These are phyloP conservation scores for Tromatobia lineatoria DNA, from an alignment of 2,888 invertebrate genomes.

Conservation along the genomic window DNA sequence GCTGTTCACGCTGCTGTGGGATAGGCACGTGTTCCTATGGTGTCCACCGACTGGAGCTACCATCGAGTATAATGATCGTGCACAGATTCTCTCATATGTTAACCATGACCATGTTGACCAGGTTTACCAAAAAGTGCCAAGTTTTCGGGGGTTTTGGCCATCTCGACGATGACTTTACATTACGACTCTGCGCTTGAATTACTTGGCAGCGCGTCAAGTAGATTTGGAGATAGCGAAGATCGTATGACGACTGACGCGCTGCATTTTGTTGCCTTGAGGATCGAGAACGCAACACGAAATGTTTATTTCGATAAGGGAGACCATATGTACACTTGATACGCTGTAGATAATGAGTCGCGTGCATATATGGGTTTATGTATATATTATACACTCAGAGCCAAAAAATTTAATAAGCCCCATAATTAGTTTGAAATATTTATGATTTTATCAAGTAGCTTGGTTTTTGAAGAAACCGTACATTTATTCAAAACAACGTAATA, in stretches of 20 bases:
- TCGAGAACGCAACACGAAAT: conserved; percentile 38
- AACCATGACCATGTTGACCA: neutral
- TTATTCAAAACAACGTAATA: no score
- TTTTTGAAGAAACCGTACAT: no score
- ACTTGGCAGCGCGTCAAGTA: conserved; percentile 40
- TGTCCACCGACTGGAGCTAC: conserved; percentile 10
- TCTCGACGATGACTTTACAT: conserved; percentile 39
- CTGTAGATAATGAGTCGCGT: neutral
- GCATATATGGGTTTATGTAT: neutral
- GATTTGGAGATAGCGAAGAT: conserved; percentile 37
- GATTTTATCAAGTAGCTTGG: no score
- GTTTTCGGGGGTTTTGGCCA: conserved; percentile 3
- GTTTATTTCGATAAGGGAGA: conserved; percentile 47
- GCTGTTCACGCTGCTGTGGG: conserved; percentile 16
- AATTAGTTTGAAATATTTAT: no score
- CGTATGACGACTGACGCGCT: conserved; percentile 7
- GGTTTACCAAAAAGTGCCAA: conserved; percentile 24
- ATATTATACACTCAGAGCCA: no score
- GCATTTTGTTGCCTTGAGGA: conserved; percentile 35
- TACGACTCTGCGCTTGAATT: conserved; percentile 12
- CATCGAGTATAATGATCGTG: neutral
- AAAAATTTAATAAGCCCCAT: no score
- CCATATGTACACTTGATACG: conserved; percentile 34
- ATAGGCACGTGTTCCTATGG: conserved; percentile 22
- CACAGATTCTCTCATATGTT: conserved; percentile 6